Conservation (phyloP, 1,140 invertebrate species). For the Euwallacea fornicatus region DNA sequence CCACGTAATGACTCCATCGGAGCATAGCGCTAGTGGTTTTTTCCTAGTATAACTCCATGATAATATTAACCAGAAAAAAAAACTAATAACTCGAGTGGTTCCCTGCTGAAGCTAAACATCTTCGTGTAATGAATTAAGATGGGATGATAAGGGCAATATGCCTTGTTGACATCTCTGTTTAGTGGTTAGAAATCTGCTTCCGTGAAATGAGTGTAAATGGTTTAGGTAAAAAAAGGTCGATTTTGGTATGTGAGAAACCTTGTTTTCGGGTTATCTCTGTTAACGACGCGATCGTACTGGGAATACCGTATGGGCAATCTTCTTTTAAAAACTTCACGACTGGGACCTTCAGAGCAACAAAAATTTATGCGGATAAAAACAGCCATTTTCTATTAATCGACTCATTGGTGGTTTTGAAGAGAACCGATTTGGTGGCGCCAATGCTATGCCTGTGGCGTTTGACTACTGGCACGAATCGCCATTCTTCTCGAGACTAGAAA, state of each 20-base stretch:
- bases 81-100: background rate
- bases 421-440: no score
- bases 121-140: background rate
- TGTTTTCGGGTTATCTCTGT: background rate
- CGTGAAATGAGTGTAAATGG: background rate
- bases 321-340: no score
- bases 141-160: background rate
- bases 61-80: conserved; percentile 1
- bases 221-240: conserved; percentile 1
- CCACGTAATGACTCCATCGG: background rate
- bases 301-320: no score
- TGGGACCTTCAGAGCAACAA: no score
- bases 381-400: no score
- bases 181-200: background rate
- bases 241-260: background rate
- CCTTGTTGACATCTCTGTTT: background rate
- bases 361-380: no score
- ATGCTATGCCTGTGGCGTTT: no score
- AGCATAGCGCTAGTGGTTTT: background rate
- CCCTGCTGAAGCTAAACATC: background rate
- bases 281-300: background rate
- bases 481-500: no score
- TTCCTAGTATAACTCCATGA: background rate
- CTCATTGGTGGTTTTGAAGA: no score
- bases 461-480: no score